These are phyloP conservation scores for Brachionus koreanus DNA, from an alignment of 1,140 invertebrate genomes.

Conservation along the genomic window DNA sequence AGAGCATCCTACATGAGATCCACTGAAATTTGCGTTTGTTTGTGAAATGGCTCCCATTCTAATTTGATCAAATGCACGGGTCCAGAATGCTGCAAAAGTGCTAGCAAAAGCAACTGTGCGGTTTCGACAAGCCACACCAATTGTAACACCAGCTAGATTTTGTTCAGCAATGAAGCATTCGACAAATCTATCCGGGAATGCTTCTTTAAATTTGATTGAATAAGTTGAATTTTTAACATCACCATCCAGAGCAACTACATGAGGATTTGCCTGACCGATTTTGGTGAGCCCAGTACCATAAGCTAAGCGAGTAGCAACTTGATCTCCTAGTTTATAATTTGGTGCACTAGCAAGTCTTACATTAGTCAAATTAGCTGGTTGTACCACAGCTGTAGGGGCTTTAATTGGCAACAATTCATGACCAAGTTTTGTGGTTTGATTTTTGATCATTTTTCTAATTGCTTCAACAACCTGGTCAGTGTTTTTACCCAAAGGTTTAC, in stretches of 20 bases:
- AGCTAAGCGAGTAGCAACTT: conserved; percentile 82
- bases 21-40: conserved; percentile 90
- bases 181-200: conserved; percentile 71
- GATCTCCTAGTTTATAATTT: conserved; percentile 69
- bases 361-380: conserved; percentile 69
- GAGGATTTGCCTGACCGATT: conserved; percentile 71
- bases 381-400: conserved; percentile 68
- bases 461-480: conserved; percentile 64
- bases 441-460: conserved; percentile 35
- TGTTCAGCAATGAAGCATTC: conserved; percentile 99
- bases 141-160: conserved; percentile 90
- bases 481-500: conserved; percentile 83
- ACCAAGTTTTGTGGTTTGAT: background rate
- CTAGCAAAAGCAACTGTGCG: conserved; percentile 85
- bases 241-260: conserved; percentile 85
- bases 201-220: conserved; percentile 78
- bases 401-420: conserved; percentile 64
- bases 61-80: conserved; percentile 89
- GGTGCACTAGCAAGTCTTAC: conserved; percentile 73
- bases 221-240: conserved; percentile 99
- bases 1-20: conserved; percentile 90
- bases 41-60: conserved; percentile 98
- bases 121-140: conserved; percentile 79
- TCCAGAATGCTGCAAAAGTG: conserved; percentile 96
- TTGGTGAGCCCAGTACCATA: conserved; percentile 91